Evolutionary conservation across 2,113 vertebrate genomes (phyloP).

Genomic region (Archilochus colubris): DNA sequence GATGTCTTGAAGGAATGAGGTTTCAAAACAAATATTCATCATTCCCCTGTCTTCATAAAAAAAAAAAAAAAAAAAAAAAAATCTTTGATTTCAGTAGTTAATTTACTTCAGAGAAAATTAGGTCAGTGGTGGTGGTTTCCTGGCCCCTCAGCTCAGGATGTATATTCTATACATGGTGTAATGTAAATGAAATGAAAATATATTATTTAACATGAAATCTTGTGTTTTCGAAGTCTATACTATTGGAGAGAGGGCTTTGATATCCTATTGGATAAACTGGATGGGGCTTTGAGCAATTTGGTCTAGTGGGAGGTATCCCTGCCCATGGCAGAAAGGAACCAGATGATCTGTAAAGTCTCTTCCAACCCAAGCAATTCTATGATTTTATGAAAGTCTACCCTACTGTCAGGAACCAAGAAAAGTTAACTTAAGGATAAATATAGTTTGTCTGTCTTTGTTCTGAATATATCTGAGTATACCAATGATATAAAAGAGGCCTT

Average conservation of each 20-base stretch:
- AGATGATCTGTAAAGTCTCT: too few relatives aligned
- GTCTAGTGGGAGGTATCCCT: too few relatives aligned
- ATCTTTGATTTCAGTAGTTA: background rate
- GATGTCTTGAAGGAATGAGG: background rate
- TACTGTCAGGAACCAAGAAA: background rate
- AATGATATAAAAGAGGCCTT: background rate
- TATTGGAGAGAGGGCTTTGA: background rate
- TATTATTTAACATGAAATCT: slow-evolving; percentile 1
- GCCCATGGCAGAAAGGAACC: too few relatives aligned
- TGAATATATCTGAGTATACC: background rate
- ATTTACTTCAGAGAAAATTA: background rate
- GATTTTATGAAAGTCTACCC: background rate
- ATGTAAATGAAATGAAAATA: slow-evolving; percentile 26
- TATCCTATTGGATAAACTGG: too few relatives aligned
- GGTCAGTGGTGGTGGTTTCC: background rate
- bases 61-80: background rate
- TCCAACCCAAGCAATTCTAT: too few relatives aligned
- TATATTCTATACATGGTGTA: slow-evolving; percentile 9
- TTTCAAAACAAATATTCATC: slow-evolving; percentile 39
- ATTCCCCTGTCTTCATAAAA: background rate
- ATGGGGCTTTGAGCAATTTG: too few relatives aligned
- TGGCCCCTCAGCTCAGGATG: background rate
- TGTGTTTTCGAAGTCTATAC: slow-evolving; percentile 9
- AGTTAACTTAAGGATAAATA: background rate
- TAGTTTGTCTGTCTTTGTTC: background rate